Percentiles rank a stretch among this genome's conserved stretches.
Evolutionary conservation across 1,140 invertebrate species (phyloP).

Genomic region (Zaprionus kolodkinae): DNA sequence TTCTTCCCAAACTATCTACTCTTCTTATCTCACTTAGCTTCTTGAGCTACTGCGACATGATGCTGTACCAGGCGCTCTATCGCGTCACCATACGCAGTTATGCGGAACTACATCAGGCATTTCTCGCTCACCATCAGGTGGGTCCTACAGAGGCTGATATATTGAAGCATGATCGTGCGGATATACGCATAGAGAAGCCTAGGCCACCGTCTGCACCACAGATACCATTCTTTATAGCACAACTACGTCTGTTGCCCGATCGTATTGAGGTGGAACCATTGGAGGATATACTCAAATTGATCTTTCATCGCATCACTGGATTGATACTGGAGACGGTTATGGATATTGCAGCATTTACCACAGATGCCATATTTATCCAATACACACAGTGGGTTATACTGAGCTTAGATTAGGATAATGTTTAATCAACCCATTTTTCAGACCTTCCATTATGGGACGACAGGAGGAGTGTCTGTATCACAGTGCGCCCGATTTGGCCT

Average conservation of each 20-base stretch:
- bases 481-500: slow-evolving; percentile 85
- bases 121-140: slow-evolving; percentile 60
- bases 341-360: slow-evolving; percentile 71
- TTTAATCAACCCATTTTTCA: slow-evolving; percentile 48
- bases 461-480: slow-evolving; percentile 86
- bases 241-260: slow-evolving; percentile 73
- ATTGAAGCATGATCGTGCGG: slow-evolving; percentile 33
- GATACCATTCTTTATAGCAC: slow-evolving; percentile 77
- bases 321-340: slow-evolving; percentile 83
- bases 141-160: slow-evolving; percentile 64
- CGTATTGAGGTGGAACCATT: slow-evolving; percentile 84
- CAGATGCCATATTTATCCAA: slow-evolving; percentile 57
- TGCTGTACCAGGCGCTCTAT: slow-evolving; percentile 70
- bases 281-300: slow-evolving; percentile 72
- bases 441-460: slow-evolving; percentile 87
- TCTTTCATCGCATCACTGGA: slow-evolving; percentile 78
- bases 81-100: slow-evolving; percentile 69
- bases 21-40: slow-evolving; percentile 46
- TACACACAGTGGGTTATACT: slow-evolving; percentile 65
- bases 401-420: not conserved
- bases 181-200: slow-evolving; percentile 50
- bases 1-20: too few relatives aligned
- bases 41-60: slow-evolving; percentile 68
- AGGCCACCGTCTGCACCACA: slow-evolving; percentile 65
- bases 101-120: slow-evolving; percentile 51